Conservation (phyloP, 1,140 invertebrate genomes). For the Hyposmocoma kahamanoa region DNA sequence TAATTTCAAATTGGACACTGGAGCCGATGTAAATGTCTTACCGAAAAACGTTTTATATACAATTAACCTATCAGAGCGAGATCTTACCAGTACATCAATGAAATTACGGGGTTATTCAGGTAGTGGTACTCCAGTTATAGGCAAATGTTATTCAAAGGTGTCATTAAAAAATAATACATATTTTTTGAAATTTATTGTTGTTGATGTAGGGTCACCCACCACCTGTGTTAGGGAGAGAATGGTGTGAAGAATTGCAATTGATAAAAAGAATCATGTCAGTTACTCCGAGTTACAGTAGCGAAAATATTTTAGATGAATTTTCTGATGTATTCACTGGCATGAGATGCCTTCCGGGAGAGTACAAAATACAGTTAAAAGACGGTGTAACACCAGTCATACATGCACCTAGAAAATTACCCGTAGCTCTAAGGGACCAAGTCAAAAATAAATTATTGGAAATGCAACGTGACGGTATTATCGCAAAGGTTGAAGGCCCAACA, state of each 20-base stretch:
- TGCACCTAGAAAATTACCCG: constrained; percentile 7
- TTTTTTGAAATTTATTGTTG: constrained; percentile 8
- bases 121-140: constrained; percentile 1
- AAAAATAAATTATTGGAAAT: constrained; percentile 9
- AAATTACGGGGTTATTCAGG: constrained; percentile 8
- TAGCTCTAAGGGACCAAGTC: constrained; percentile 2
- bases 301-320: constrained; percentile 5
- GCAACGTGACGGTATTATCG: constrained; percentile 2
- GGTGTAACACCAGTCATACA: constrained; percentile 4
- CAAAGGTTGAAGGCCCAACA: constrained; percentile 16
- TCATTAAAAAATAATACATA: background rate
- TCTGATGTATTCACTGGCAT: constrained; percentile 6
- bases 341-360: constrained; percentile 6
- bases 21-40: constrained; percentile 9
- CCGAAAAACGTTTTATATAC: background rate
- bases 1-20: constrained; percentile 3
- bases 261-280: background rate
- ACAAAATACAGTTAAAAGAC: constrained; percentile 7
- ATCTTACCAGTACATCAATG: background rate
- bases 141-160: constrained; percentile 6
- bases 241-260: constrained; percentile 8
- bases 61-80: background rate
- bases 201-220: constrained; percentile 7
- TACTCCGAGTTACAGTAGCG: too few relatives aligned
- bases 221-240: constrained; percentile 2